Percentiles rank a stretch among this genome's conserved stretches.
phyloP scores from a whole-genome alignment of 2,888 invertebrate species.

The Formica aserva region DNA sequence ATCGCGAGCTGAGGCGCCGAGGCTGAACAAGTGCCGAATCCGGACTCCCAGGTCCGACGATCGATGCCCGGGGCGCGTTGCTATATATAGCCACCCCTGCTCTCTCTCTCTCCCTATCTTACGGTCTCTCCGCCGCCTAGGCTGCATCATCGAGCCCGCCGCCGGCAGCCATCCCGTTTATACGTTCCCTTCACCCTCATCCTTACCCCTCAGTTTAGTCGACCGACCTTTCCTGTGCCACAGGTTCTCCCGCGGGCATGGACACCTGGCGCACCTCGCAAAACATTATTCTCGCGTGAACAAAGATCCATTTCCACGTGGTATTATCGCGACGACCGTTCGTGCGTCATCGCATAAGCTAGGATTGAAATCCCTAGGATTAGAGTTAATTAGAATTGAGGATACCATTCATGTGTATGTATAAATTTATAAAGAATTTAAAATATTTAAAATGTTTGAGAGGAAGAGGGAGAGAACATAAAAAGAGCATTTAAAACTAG shows the following conservation, averaged over 20 bases:
- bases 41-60: conserved; percentile 83
- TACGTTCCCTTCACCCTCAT: conserved; percentile 34
- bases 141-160: conserved; percentile 41
- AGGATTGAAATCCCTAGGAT: neutral
- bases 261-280: conserved; percentile 43
- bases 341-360: neutral
- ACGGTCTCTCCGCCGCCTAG: conserved; percentile 43
- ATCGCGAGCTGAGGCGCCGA: conserved; percentile 50
- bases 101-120: conserved; percentile 58
- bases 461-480: no score
- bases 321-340: conserved; percentile 27
- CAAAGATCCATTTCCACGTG: conserved; percentile 33
- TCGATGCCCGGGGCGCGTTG: conserved; percentile 83
- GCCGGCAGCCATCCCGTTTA: conserved; percentile 4
- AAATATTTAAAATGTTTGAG: neutral
- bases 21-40: conserved; percentile 78
- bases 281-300: conserved; percentile 42
- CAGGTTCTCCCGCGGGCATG: conserved; percentile 32
- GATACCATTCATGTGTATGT: neutral
- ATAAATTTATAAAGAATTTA: neutral
- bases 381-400: conserved; percentile 16
- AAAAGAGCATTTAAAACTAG: neutral
- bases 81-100: conserved; percentile 78
- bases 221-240: conserved; percentile 39
- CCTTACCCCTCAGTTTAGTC: conserved; percentile 54